Evolutionary conservation across 2,113 vertebrate genomes (phyloP).

Genomic region (Pseudorectes ferrugineus): DNA sequence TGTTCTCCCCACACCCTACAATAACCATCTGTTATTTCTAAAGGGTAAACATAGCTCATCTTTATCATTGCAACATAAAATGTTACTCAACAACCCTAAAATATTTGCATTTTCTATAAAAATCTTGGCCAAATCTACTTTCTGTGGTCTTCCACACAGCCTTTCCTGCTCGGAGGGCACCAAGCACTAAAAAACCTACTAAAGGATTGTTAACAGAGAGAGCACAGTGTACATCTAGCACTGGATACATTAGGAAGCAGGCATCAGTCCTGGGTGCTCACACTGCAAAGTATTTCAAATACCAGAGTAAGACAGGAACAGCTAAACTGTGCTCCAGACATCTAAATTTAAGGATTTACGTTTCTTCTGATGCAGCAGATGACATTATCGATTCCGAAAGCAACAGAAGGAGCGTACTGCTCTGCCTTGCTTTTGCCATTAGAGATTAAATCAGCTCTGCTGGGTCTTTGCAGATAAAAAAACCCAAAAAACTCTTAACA

Average conservation of each 20-base stretch:
- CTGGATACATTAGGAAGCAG: not conserved
- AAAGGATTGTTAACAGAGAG: not conserved
- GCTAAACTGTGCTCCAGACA: not conserved
- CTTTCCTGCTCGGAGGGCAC: not conserved
- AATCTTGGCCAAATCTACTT: not conserved
- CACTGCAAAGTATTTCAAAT: not conserved
- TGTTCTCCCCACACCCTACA: not conserved
- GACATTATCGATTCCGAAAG: slow-evolving; percentile 10
- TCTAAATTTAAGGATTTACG: not conserved
- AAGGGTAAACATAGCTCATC: slow-evolving; percentile 4
- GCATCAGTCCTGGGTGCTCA: not conserved
- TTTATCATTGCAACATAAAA: not conserved
- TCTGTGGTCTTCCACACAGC: not conserved
- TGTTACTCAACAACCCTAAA: not conserved
- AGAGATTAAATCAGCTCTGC: not conserved
- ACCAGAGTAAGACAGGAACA: not conserved
- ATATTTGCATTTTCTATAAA: not conserved
- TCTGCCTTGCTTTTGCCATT: slow-evolving; percentile 21
- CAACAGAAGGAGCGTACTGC: not conserved
- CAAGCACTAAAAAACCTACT: not conserved
- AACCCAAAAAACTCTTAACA: not conserved
- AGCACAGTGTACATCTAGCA: not conserved
- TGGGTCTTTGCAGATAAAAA: not conserved
- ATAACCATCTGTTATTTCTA: slow-evolving; percentile 4
- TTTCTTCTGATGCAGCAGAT: not conserved